A percentile compares a stretch with the other conserved stretches of the same genome.
phyloP scores from a whole-genome alignment of 2,888 invertebrate species.

The Drepana falcataria region DNA sequence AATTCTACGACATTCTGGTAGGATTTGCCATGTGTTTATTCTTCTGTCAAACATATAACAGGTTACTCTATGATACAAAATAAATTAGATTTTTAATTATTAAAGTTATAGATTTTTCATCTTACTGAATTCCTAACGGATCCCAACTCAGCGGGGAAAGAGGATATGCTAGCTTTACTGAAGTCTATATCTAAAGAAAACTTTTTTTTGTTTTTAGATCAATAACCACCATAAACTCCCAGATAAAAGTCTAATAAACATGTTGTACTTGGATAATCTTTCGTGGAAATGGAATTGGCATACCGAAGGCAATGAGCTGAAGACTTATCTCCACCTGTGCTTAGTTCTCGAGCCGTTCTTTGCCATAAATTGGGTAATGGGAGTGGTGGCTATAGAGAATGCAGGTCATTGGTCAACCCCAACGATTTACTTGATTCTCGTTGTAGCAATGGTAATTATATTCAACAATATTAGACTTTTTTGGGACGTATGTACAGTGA shows the following conservation, averaged over 20 bases:
- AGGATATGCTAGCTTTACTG: too few relatives aligned
- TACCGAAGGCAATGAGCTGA: constrained; percentile 77
- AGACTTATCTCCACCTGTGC: constrained; percentile 79
- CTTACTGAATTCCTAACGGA: too few relatives aligned
- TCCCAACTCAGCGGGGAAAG: too few relatives aligned
- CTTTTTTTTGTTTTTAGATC: constrained; percentile 2
- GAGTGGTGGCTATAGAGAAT: constrained; percentile 85
- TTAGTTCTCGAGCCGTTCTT: constrained; percentile 84
- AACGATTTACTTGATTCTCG: constrained; percentile 77
- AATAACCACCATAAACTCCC: constrained; percentile 24
- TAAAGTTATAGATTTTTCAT: too few relatives aligned
- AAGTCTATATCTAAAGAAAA: neutral
- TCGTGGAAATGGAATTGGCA: constrained; percentile 70
- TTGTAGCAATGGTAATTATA: constrained; percentile 74
- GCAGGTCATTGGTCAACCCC: constrained; percentile 80
- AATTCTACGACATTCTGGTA: neutral
- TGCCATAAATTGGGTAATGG: constrained; percentile 86
- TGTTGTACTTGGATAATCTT: constrained; percentile 68
- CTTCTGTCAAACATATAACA: too few relatives aligned
- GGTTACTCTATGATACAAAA: too few relatives aligned
- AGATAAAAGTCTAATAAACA: constrained; percentile 56
- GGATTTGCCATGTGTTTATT: too few relatives aligned
- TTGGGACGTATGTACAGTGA: too few relatives aligned
- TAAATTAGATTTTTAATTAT: too few relatives aligned
- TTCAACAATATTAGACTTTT: too few relatives aligned